These are phyloP conservation scores for Agraylea sexmaculata DNA, from an alignment of 1,140 invertebrate species.

Conservation along the genomic window DNA sequence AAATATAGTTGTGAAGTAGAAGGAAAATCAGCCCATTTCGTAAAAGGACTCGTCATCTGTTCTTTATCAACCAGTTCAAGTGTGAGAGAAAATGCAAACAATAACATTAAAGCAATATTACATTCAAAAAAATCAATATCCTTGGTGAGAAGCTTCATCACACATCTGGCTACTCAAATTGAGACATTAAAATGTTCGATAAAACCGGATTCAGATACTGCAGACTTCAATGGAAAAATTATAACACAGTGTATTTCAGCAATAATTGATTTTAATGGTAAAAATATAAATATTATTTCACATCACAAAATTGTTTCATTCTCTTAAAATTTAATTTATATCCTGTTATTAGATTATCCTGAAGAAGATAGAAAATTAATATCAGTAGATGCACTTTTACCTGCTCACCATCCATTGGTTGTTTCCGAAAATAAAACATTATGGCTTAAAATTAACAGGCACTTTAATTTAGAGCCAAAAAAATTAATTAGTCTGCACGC, in stretches of 20 bases:
- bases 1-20: constrained; percentile 29
- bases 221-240: constrained; percentile 35
- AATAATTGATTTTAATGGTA: constrained; percentile 37
- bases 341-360: constrained; percentile 29
- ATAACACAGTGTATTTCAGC: constrained; percentile 38
- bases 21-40: constrained; percentile 27
- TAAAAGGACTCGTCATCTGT: constrained; percentile 28
- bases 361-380: constrained; percentile 40
- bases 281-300: constrained; percentile 14
- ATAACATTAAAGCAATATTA: constrained; percentile 24
- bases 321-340: constrained; percentile 15
- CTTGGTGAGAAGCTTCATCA: constrained; percentile 27
- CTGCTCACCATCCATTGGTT: constrained; percentile 56
- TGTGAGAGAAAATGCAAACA: constrained; percentile 24
- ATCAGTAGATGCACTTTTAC: constrained; percentile 49
- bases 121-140: too few relatives aligned
- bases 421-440: constrained; percentile 39
- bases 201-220: constrained; percentile 28
- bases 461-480: constrained; percentile 42
- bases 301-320: too few relatives aligned
- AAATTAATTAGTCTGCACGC: constrained; percentile 43
- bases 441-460: constrained; percentile 50
- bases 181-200: constrained; percentile 32
- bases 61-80: constrained; percentile 27
- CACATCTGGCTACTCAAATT: constrained; percentile 31